Base-by-base conservation (phyloP, 2,888 invertebrate species). In the Sphaerophoria rueppellii region DNA sequence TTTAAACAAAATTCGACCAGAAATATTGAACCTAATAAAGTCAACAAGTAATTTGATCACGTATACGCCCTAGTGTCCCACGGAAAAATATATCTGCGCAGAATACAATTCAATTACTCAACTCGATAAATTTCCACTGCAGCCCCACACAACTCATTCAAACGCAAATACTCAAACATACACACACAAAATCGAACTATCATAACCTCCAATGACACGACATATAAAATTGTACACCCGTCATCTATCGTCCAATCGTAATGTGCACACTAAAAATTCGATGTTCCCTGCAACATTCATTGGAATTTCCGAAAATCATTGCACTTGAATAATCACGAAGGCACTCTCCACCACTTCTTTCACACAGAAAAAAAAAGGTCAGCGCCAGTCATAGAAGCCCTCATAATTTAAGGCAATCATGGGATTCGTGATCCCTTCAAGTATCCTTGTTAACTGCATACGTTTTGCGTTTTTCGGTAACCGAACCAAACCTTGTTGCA, bases 391-490 rank as follows among this genome's bases (percentile, higher is more conserved):
- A 54, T 65, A 74, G 75, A 65, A 80, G 40, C 60, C 60, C 61
- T 58, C 72, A 55, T 80, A 80, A 80, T 75, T 60, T 52, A 71
- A 80, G 67, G 75, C 69, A 76, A 83, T 83, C 71, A 57, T 72
- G 48, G 57, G 65, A 69, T 74, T 48, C 72, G 48, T 50, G 65
- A 69, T 74, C 52, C 72, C 63, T 77, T 76, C 46, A 32, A 61
- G 65, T 63, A 63, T 69, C 46, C 76, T 85, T 76, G 80, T 85
- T 85, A 85, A 76, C 81, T 85, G 61, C 73, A 73, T 73, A 73
- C 72, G 61, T 46, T 76, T 58, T 78, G 6, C 7, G 43, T 43
- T 43, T 43, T 43, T 65, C 67, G 37, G 50, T 43, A 54, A 82
- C 12, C 55, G 55, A 72, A 72, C 57, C 50, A 2, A 69, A 55